Base-by-base conservation (phyloP, 2,797 vertebrate genomes). In the Intellagama lesueurii region DNA sequence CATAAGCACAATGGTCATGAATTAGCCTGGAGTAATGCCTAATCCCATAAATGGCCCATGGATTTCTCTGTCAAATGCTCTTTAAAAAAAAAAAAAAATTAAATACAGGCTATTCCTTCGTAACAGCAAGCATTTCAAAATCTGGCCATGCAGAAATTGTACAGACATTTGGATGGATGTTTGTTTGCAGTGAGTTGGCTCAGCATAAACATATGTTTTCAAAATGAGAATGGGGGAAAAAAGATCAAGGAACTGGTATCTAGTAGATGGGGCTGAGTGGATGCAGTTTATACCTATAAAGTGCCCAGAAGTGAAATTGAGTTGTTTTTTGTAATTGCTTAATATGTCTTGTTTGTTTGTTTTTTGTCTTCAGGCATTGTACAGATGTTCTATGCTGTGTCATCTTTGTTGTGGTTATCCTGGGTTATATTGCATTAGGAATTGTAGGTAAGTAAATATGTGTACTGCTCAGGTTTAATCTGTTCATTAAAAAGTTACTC, bases 321-420 rank as follows among this genome's bases (percentile, higher is more conserved):
- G 69, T 70, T 78, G 24, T 79, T 60, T 80, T 86, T 90, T 92
- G 89, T 72, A 66, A 95, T 69, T 80, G 47, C 88, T 86, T 85
- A 1, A 90, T 87, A 9, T 78, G 1, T 56, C 52, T 56, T 56
- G 9, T 56, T 94, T 96, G 14, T 64, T 64, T 64, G 16, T 17
- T 2, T 77, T 77, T 90, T 94, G 35, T 95, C 92, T 92, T 73
- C 94, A 99, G 98, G 97, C 97, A 91, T 95, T 99, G 98, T 96
- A 99, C 99, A 72, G 99, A 99, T 49, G 89, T 99, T 92, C 64
- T 98, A 82, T 99, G 98, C 97, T 99, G 98, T 92, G 93, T 98
- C 90, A 96, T 99, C 96, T 99, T 99, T 96, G 94, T 98, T 93
- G 92, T 98, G 70, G 97, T 98, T 96, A 98, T 99, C 96, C 93